A percentile compares a stretch with the other conserved stretches of the same genome.
Conservation (phyloP, 2,888 invertebrate genomes). For the Uloborus plumipes region DNA sequence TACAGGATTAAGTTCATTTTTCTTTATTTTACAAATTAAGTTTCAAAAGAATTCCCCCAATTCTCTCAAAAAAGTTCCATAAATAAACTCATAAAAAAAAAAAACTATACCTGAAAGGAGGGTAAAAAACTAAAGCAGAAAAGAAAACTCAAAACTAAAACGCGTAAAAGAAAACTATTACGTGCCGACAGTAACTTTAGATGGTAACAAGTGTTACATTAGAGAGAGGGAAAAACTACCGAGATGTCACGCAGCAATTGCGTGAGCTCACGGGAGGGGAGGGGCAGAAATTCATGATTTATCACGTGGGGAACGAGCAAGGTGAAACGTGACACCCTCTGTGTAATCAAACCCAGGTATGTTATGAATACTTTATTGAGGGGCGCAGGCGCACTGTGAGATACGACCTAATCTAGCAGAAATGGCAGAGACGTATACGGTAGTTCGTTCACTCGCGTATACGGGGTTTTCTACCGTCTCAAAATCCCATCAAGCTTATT, state of each 20-base stretch:
- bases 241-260: constrained; percentile 23
- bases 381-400: constrained; percentile 44
- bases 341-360: constrained; percentile 63
- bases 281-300: constrained; percentile 35
- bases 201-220: constrained; percentile 64
- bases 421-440: constrained; percentile 61
- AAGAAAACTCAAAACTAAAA: constrained; percentile 11
- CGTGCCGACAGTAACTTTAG: constrained; percentile 64
- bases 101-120: neutral
- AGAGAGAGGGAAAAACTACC: constrained; percentile 24
- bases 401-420: constrained; percentile 61
- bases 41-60: too few relatives aligned
- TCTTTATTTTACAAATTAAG: too few relatives aligned
- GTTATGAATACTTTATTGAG: constrained; percentile 64
- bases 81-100: constrained; percentile 2
- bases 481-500: constrained; percentile 65
- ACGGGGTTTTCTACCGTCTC: constrained; percentile 26
- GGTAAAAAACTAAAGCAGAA: constrained; percentile 1
- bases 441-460: constrained; percentile 24
- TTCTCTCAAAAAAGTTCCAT: too few relatives aligned
- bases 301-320: constrained; percentile 60
- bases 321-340: constrained; percentile 57
- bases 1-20: too few relatives aligned
- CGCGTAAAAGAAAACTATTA: constrained; percentile 45
- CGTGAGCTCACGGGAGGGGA: neutral